Base-by-base conservation (phyloP, 2,113 vertebrate species). In the Epinephelus cyanopodus region DNA sequence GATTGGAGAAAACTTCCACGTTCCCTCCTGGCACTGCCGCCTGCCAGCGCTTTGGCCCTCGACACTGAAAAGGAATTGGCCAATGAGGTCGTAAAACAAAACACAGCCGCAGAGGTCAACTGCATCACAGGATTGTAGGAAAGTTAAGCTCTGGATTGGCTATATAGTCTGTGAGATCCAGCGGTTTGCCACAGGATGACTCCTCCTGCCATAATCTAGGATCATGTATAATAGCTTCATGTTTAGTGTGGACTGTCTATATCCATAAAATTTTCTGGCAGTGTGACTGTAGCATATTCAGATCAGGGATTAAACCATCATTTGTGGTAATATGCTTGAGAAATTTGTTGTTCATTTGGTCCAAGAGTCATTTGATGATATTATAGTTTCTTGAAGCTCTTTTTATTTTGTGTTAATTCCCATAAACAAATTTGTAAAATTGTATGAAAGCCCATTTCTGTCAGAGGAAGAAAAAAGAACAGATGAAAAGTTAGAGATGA, bases 151-250 rank as follows among this genome's bases (percentile, higher is more conserved):
- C 81, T 71, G 85, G 79, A 89, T 83, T 64, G 77, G 69, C 56
- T 84, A 9, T 58, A 52, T 56, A 25, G 79, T 64, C 48, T 33
- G 23, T 37, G 8, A 70, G 81, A 81, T 87, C 79, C 74, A 56
- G 54, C 62, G 88, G 90, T 88, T 63, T 15, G 52, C 90, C 87
- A 58, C 92, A 91, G 77, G 70, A 92, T 84, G 56, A 81, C 73
- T 84, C 90, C 72, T 66, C 29, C 15, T 13, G 11, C 45, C 12
- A 50, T 82, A 54, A 83, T 82, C 65, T n/a, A 54, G 53, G 57
- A 72, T 76, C 81, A 68, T 60, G 48, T 64, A 67, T 77, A 75
- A 81, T 69, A 61, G 74, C 78, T 57, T 45, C 42, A 47, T 89
- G 74, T 90, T 88, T 83, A 87, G 64, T 62, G 58, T 33, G 21